Conservation (phyloP, 2,113 vertebrate genomes). For the Limnothrissa miodon region DNA sequence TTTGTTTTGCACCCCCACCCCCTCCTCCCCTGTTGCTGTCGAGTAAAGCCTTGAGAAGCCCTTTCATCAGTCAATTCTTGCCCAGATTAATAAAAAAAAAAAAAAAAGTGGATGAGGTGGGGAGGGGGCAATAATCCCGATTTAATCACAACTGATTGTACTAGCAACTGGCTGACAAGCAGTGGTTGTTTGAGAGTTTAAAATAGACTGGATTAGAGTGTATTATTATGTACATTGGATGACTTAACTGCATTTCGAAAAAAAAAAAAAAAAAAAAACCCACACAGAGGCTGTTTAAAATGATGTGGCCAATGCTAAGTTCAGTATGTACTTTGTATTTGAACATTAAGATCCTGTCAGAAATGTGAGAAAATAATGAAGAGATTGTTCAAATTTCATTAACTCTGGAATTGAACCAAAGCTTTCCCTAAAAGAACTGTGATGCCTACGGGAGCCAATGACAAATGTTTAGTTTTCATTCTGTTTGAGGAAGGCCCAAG, state of each 20-base stretch:
- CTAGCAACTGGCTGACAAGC: not conserved
- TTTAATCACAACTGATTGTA: conserved; percentile 18
- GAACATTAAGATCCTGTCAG: not conserved
- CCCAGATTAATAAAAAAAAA: not conserved
- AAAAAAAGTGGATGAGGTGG: not conserved
- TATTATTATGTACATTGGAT: not conserved
- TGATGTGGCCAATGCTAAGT: not conserved
- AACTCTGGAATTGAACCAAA: too few species aligned
- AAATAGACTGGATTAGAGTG: conserved; percentile 2
- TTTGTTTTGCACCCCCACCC: not conserved
- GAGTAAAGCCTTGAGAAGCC: not conserved
- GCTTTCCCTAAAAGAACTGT: not conserved
- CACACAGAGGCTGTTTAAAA: not conserved
- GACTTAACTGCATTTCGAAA: not conserved
- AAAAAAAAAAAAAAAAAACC: too few species aligned
- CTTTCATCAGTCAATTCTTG: not conserved
- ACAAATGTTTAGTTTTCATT: not conserved
- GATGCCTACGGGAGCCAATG: not conserved
- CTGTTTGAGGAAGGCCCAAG: not conserved
- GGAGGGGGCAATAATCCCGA: not conserved
- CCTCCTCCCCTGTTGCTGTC: not conserved
- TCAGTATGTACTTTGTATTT: not conserved
- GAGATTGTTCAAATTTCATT: not conserved
- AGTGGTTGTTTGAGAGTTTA: not conserved
- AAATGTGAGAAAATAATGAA: not conserved